Base-by-base conservation (phyloP, 2,797 vertebrate species). In the Pipistrellus kuhlii region DNA sequence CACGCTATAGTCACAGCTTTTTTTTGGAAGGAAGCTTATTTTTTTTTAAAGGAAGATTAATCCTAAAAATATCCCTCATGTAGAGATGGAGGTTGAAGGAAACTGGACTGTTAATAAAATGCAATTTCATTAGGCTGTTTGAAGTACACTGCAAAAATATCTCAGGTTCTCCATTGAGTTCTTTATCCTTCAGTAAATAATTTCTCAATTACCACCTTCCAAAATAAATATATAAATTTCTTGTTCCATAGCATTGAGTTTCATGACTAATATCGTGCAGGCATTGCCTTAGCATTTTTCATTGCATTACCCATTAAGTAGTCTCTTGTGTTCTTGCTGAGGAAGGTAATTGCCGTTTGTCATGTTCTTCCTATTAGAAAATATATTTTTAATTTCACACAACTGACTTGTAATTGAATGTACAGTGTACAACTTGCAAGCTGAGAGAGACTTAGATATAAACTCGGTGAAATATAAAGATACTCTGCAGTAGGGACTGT, bases 271-370 rank as follows among this genome's bases (percentile, higher is more conserved):
- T 95, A 88, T 11, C 72, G 11, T 69, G 21, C 25, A 82, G 81
- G 51, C 62, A 77, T 66, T 38, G 57, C 82, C 55, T 51, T 94
- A 66, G 73, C 64, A 32, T 76, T 92, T 91, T 91, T 80, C 81
- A 53, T 87, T 53, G 66, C 81, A 59, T 71, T 84, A 59, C 62
- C 81, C 68, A 48, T 68, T 91, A 94, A 97, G 76, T 55, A 85
- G 80, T 91, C 96, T 96, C 89, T 89, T 90, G 84, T 93, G 84
- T 85, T 96, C 86, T 83, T 76, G 75, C 66, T 41, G 90, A 72
- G 77, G 82, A 81, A 94, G 92, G 80, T 95, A 95, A 95, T 96
- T 96, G 96, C 91, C 81, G 62, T 95, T 96, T 95, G 78, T 94
- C 94, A 86, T 91, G 51, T 89, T 94, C 87, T 96, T 94, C 72